Conservation (phyloP, 2,113 vertebrate genomes). For the Mesocricetus auratus region DNA sequence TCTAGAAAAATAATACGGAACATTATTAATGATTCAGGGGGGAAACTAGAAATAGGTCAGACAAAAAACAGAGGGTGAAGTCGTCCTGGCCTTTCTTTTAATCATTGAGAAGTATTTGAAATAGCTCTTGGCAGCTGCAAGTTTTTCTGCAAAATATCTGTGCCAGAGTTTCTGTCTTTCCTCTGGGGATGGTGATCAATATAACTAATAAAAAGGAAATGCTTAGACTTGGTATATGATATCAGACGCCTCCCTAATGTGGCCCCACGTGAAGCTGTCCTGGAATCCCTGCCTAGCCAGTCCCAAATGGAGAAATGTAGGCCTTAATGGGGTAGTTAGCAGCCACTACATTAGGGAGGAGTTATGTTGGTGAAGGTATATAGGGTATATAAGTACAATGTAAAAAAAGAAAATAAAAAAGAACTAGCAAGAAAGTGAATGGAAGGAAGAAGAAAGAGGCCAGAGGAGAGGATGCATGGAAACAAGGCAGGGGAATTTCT, state of each 20-base stretch:
- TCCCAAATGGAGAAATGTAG: not conserved
- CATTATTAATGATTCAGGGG: slow-evolving; percentile 71
- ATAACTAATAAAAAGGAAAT: slow-evolving; percentile 75
- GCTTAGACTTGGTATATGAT: slow-evolving; percentile 8
- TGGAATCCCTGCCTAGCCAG: not conserved
- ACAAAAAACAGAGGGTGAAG: slow-evolving; percentile 57
- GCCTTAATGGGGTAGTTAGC: not conserved
- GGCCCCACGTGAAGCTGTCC: not conserved
- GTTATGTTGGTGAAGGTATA: not conserved
- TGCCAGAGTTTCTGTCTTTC: slow-evolving; percentile 69
- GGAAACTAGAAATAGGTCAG: slow-evolving; percentile 75
- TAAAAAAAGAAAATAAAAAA: not conserved
- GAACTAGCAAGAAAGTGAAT: not conserved
- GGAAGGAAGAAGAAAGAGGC: not conserved
- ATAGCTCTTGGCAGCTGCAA: slow-evolving; percentile 70
- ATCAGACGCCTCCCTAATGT: not conserved
- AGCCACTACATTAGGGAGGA: not conserved
- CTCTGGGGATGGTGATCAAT: slow-evolving; percentile 70
- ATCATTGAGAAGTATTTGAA: slow-evolving; percentile 66
- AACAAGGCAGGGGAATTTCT: not conserved
- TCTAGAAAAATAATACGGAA: slow-evolving; percentile 68
- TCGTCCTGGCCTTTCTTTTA: slow-evolving; percentile 67
- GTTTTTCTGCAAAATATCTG: slow-evolving; percentile 74
- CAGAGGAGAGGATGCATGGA: not conserved
- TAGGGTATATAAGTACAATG: not conserved